phyloP scores from a whole-genome alignment of 2,888 invertebrate species.

The Odontocolon sp. region DNA sequence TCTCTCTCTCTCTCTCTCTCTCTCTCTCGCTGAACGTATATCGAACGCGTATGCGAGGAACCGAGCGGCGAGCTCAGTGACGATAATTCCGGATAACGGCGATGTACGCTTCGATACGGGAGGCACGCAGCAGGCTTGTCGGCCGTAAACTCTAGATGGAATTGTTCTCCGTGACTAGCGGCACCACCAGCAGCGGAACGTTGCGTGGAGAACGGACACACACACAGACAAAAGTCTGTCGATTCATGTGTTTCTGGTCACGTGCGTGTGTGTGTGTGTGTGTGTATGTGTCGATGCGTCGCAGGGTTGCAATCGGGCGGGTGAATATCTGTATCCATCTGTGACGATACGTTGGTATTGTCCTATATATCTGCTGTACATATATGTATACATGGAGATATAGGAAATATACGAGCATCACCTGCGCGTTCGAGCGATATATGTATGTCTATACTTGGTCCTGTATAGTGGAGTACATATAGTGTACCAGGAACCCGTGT shows the following conservation, averaged over 20 bases:
- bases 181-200: slow-evolving; percentile 34
- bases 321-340: too few relatives aligned
- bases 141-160: slow-evolving; percentile 67
- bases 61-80: slow-evolving; percentile 48
- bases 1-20: too few relatives aligned
- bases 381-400: background rate
- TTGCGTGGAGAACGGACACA: background rate
- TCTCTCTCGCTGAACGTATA: slow-evolving; percentile 30
- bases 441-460: background rate
- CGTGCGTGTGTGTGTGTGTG: background rate
- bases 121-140: slow-evolving; percentile 62
- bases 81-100: slow-evolving; percentile 68
- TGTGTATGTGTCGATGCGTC: too few relatives aligned
- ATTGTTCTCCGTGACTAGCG: slow-evolving; percentile 60
- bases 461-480: slow-evolving; percentile 13
- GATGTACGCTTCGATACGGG: slow-evolving; percentile 63
- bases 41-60: background rate
- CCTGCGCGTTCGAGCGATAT: background rate
- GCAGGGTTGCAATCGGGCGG: too few relatives aligned
- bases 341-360: too few relatives aligned
- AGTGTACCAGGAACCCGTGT: slow-evolving; percentile 52
- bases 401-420: background rate
- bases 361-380: background rate
- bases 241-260: background rate
- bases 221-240: background rate